A percentile compares a stretch with the other conserved stretches of the same genome.
Evolutionary conservation across 2,797 vertebrate species (phyloP).

Genomic region (Acomys russatus): DNA sequence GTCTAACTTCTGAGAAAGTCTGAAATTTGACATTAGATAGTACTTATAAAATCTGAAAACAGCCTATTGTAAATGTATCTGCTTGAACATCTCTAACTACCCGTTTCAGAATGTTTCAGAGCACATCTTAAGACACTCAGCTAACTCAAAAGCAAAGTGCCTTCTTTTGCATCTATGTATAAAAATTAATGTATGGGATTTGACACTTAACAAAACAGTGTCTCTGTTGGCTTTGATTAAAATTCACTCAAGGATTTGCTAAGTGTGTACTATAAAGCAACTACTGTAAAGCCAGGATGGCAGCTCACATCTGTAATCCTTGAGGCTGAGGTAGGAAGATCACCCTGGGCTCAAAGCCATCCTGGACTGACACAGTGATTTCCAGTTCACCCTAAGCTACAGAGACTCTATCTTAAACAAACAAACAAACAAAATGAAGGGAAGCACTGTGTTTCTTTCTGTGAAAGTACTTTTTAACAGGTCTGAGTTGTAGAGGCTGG

Average conservation of each 20-base stretch:
- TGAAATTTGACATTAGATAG: conserved; percentile 37
- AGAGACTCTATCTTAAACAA: not conserved
- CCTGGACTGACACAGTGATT: not conserved
- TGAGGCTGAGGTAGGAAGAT: not conserved
- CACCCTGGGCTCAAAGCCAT: not conserved
- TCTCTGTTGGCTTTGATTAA: not conserved
- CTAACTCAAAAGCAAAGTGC: not conserved
- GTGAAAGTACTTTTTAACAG: not conserved
- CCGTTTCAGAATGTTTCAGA: conserved; percentile 24
- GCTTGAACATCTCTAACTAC: not conserved
- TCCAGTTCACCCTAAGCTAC: not conserved
- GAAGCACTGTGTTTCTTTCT: not conserved
- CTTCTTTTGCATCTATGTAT: not conserved
- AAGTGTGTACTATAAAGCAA: not conserved
- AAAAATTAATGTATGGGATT: not conserved
- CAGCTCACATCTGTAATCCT: not conserved
- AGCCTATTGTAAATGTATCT: not conserved
- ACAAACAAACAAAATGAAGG: not conserved
- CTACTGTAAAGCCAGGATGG: not conserved
- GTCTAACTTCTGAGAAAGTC: not conserved
- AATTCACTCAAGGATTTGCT: conserved; percentile 37
- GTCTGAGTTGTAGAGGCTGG: not conserved
- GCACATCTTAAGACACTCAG: conserved; percentile 4
- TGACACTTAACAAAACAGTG: not conserved
- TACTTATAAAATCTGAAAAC: not conserved